Conservation (phyloP, 2,113 vertebrate species). For the Dicerorhinus sumatrensis region DNA sequence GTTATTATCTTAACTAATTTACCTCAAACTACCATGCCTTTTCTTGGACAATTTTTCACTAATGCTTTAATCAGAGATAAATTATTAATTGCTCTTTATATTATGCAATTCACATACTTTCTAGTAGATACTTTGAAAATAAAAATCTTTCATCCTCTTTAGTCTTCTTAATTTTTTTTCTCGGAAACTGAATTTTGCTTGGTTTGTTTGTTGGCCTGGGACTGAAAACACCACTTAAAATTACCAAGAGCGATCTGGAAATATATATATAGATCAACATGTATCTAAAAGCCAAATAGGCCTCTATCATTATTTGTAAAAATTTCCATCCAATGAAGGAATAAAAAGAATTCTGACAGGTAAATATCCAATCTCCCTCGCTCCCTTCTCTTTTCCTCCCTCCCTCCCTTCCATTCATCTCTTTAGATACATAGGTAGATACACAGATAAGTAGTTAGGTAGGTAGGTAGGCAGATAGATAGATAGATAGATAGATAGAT, state of each 20-base stretch:
- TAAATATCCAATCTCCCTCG: not conserved
- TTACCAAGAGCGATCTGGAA: not conserved
- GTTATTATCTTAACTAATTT: constrained; percentile 31
- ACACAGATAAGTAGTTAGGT: no score
- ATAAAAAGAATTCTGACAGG: not conserved
- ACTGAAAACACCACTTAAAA: constrained; percentile 13
- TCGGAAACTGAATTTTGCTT: constrained; percentile 5
- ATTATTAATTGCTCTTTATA: not conserved
- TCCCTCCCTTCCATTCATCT: not conserved
- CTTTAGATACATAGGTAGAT: no score
- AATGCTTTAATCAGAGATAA: not conserved
- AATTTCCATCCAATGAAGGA: not conserved
- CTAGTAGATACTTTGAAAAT: not conserved
- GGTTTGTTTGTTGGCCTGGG: not conserved
- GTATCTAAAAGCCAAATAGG: not conserved
- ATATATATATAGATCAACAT: not conserved
- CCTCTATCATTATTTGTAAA: not conserved
- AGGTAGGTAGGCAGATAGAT: no score
- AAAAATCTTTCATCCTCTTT: not conserved
- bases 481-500: not conserved
- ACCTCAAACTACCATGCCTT: constrained; percentile 21
- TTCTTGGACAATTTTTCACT: constrained; percentile 37
- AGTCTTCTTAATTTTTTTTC: not conserved
- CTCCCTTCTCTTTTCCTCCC: not conserved
- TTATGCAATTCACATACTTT: not conserved